Evolutionary conservation across 2,888 invertebrate genomes (phyloP), one percentile per base, ranked within the genome.

Genomic region (Calephelis perditalis): DNA sequence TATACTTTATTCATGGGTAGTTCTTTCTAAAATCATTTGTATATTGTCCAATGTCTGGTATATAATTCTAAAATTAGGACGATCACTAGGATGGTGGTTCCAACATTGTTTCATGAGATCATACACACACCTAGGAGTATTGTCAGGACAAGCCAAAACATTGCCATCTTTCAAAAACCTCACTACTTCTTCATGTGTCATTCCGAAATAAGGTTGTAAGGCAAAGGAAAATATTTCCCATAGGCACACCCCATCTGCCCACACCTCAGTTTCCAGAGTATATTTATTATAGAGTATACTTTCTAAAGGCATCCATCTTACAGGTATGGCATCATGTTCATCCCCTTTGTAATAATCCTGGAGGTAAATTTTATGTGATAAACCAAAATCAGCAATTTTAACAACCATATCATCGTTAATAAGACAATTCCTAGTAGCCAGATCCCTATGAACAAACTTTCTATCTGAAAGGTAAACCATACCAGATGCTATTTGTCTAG

Each of bases 181-280:
- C 11, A 98, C 97, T 44, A 99, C 98, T 90, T 99, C 98, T 81
- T 98, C 98, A 78, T 99, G 98, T 10, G 98, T 98, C 95, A 98
- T 96, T 6, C 98, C 98, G 81, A 97, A 98, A 78, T 99, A 99
- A 8, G 99, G 99, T 83, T 99, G 98, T 65, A 98, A 91, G 36
- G 98, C 98, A 86, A 97, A 98, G 56, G 98, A 96, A 83, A 98
- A 98, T 76, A 98, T 97, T 88, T 99, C 99, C 98, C 98, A 99
- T 54, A 98, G 91, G 75, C 97, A 96, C 15, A 99, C 97, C 59
- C 98, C 99, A 87, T 96, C 99, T 11, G 98, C 98, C 98, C 98
- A 99, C 1, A 99, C 97, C 86, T 99, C 99, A 10, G 98, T 97
- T 81, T 98, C 98, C 65, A 97, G 92, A 11, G 98, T 98, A 84